phyloP scores from a whole-genome alignment of 2,888 invertebrate species.

The Polyploca ridens region DNA sequence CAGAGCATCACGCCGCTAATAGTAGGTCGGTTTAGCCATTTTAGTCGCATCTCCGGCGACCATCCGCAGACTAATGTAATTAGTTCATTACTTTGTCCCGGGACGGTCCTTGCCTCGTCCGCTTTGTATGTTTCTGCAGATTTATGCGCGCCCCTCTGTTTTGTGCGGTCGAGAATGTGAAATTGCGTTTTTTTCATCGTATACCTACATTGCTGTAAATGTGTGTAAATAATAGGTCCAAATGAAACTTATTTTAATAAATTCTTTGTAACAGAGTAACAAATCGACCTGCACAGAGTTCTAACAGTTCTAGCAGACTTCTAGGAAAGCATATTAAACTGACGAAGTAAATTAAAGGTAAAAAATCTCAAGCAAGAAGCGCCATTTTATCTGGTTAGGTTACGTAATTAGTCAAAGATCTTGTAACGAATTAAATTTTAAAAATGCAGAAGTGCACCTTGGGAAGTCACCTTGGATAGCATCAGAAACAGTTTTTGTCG shows the following conservation, averaged over 20 bases:
- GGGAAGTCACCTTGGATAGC: constrained; percentile 46
- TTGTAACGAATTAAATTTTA: no score
- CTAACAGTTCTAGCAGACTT: no score
- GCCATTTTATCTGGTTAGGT: no score
- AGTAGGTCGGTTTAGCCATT: constrained; percentile 60
- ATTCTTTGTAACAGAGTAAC: no score
- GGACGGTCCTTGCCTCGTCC: constrained; percentile 56
- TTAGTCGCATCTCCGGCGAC: constrained; percentile 60
- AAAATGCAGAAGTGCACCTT: constrained; percentile 31
- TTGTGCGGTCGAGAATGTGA: constrained; percentile 61
- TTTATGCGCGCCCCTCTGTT: constrained; percentile 68
- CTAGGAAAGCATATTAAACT: no score
- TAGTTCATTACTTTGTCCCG: constrained; percentile 79
- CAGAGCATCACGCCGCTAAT: constrained; percentile 56
- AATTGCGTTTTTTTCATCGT: constrained; percentile 53
- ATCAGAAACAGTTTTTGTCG: constrained; percentile 49
- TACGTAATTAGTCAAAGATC: no score
- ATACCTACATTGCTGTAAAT: constrained; percentile 48
- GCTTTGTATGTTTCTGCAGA: constrained; percentile 66
- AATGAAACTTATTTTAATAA: background rate
- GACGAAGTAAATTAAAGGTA: no score
- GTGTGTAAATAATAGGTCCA: constrained; percentile 40
- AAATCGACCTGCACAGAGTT: no score
- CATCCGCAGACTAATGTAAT: constrained; percentile 75
- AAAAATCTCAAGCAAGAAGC: background rate